These are phyloP conservation scores for Echinarachnius parma DNA, from an alignment of 53 echinoderm and acorn worm species.

Conservation along the genomic window DNA sequence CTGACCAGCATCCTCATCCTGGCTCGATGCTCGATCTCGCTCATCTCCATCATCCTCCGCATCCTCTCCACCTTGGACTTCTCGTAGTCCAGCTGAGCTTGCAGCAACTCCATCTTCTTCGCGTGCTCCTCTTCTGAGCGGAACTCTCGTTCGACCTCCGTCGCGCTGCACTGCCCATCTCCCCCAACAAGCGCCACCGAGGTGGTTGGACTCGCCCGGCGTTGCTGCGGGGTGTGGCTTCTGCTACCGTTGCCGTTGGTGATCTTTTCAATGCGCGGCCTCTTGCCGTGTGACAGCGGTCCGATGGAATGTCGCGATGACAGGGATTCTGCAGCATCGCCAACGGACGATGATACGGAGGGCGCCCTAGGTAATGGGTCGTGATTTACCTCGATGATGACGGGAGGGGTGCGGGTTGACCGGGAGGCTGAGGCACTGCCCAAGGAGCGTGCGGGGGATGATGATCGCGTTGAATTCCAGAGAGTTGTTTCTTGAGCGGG, in stretches of 20 bases:
- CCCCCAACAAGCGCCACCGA: not conserved
- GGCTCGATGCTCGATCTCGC: slow-evolving; percentile 25
- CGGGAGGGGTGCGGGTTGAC: slow-evolving; percentile 13
- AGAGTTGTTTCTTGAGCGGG: not conserved
- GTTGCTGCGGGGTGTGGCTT: not conserved
- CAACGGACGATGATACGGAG: slow-evolving; percentile 18
- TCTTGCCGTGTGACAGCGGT: slow-evolving; percentile 17
- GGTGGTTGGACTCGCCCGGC: slow-evolving; percentile 14
- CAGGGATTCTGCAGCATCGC: slow-evolving; percentile 25
- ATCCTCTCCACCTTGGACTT: slow-evolving; percentile 43
- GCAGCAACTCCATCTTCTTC: slow-evolving; percentile 21
- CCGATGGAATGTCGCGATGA: slow-evolving; percentile 23
- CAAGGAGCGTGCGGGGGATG: slow-evolving; percentile 6
- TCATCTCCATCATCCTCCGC: slow-evolving; percentile 49
- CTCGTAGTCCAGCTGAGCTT: slow-evolving; percentile 40
- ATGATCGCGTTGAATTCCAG: slow-evolving; percentile 12
- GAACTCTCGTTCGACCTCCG: slow-evolving; percentile 9
- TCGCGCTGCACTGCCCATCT: not conserved
- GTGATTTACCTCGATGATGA: not conserved
- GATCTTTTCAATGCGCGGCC: not conserved
- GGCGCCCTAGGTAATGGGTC: slow-evolving; percentile 17
- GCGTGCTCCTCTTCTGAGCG: slow-evolving; percentile 30
- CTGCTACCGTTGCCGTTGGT: not conserved
- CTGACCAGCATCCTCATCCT: slow-evolving; percentile 45
- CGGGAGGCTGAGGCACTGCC: slow-evolving; percentile 7